phyloP scores from a whole-genome alignment of 2,888 invertebrate species.

The Alviniconcha strummeri region DNA sequence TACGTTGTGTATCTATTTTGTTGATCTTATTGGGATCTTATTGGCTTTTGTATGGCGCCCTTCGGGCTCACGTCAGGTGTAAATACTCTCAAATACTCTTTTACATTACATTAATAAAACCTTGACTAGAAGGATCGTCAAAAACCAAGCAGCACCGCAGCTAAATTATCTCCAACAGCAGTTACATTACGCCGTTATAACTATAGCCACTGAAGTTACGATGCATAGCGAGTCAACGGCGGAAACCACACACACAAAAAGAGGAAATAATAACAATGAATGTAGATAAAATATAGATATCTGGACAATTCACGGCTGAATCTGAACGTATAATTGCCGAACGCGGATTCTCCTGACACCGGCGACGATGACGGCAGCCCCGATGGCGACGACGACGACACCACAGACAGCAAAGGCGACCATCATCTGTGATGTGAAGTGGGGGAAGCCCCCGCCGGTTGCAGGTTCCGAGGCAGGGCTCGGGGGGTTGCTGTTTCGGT shows the following conservation, averaged over 20 bases:
- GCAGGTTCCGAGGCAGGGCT: not conserved
- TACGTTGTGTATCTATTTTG: too few species aligned
- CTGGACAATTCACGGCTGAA: not conserved
- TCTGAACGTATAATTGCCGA: constrained; percentile 14
- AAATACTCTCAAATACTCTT: too few species aligned
- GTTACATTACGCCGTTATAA: too few species aligned
- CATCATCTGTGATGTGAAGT: not conserved
- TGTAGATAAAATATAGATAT: not conserved
- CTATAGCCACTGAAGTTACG: too few species aligned
- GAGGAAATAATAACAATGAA: not conserved
- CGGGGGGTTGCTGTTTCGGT: constrained; percentile 34
- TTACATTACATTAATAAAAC: too few species aligned
- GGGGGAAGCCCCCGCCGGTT: not conserved
- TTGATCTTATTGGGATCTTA: too few species aligned
- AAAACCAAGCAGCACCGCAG: too few species aligned
- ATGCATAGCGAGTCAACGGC: too few species aligned
- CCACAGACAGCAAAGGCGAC: not conserved
- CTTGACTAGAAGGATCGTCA: too few species aligned
- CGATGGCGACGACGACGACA: not conserved
- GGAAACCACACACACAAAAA: not conserved
- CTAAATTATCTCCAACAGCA: too few species aligned
- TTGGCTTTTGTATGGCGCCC: too few species aligned
- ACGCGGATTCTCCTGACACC: not conserved
- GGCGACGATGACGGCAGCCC: not conserved
- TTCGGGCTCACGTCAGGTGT: too few species aligned